These are phyloP conservation scores for Glaucopsyche alexis DNA, from an alignment of 2,888 invertebrate genomes.

Conservation along the genomic window DNA sequence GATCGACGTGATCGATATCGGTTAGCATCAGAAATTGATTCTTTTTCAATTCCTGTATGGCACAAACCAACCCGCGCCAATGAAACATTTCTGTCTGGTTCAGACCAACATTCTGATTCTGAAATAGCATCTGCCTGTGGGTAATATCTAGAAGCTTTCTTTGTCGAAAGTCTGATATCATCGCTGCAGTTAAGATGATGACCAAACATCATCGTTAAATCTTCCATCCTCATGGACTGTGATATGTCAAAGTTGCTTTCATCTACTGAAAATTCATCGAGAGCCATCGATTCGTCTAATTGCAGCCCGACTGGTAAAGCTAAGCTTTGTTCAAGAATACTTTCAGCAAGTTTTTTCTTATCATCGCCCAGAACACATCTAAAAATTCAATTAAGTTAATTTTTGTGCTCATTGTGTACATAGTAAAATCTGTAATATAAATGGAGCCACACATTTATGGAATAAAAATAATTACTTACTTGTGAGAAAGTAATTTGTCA, in stretches of 20 bases:
- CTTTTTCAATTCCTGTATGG: constrained; percentile 57
- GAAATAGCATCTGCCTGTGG: constrained; percentile 65
- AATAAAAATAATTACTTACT: constrained; percentile 60
- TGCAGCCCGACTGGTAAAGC: constrained; percentile 72
- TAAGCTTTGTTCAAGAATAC: constrained; percentile 72
- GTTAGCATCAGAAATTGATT: constrained; percentile 59
- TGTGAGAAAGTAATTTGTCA: constrained; percentile 82
- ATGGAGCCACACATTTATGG: neutral
- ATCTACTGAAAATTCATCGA: constrained; percentile 69
- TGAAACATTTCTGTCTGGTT: constrained; percentile 91
- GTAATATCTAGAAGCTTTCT: constrained; percentile 50
- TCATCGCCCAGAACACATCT: constrained; percentile 76
- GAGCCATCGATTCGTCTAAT: constrained; percentile 71
- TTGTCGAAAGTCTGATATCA: constrained; percentile 49
- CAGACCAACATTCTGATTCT: constrained; percentile 93
- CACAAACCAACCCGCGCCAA: constrained; percentile 86
- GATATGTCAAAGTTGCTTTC: constrained; percentile 70
- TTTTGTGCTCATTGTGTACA: neutral
- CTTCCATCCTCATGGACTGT: constrained; percentile 67
- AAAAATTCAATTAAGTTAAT: constrained; percentile 30
- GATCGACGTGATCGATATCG: constrained; percentile 64
- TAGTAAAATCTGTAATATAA: neutral
- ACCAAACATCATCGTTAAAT: constrained; percentile 73
- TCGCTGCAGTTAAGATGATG: constrained; percentile 64
- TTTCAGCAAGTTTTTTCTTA: constrained; percentile 71